Percentiles rank a stretch among this genome's conserved stretches.
These are phyloP conservation scores for Cotesia vestalis DNA, from an alignment of 1,140 invertebrate species.

Conservation along the genomic window DNA sequence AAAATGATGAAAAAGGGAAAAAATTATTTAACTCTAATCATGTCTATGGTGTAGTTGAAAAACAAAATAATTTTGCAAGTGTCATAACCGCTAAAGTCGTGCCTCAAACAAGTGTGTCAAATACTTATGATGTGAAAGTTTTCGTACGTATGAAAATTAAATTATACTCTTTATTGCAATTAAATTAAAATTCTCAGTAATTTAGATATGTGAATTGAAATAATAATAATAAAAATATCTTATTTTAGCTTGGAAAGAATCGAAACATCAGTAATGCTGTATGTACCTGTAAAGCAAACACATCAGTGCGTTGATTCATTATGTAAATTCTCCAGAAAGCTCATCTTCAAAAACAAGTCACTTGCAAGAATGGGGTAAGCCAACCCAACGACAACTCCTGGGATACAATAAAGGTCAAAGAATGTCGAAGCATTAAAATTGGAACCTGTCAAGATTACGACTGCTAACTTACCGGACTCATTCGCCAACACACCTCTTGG, in stretches of 20 bases:
- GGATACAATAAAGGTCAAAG: slow-evolving; percentile 34
- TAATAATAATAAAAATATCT: slow-evolving; percentile 7
- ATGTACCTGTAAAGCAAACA: slow-evolving; percentile 38
- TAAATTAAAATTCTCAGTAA: slow-evolving; percentile 5
- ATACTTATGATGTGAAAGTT: no score
- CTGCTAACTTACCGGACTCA: slow-evolving; percentile 2
- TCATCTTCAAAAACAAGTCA: slow-evolving; percentile 30
- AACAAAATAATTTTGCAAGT: no score
- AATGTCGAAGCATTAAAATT: slow-evolving; percentile 26
- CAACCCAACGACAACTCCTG: slow-evolving; percentile 30
- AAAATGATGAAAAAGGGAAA: no score
- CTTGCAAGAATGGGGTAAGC: slow-evolving; percentile 37
- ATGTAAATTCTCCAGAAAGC: slow-evolving; percentile 35
- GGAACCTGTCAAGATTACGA: slow-evolving; percentile 23
- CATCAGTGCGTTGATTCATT: slow-evolving; percentile 34
- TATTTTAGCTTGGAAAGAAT: slow-evolving; percentile 1
- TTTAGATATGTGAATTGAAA: not conserved
- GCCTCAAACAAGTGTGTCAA: no score
- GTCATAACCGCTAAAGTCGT: no score
- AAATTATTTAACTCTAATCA: no score
- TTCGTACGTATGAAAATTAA: no score
- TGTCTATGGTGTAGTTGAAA: no score
- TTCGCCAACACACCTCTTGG: slow-evolving; percentile 1
- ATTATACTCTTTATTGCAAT: not conserved
- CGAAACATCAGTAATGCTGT: slow-evolving; percentile 21